Evolutionary conservation across 2,888 invertebrate genomes (phyloP), one percentile per base, ranked within the genome.

Genomic region (Epinotia brunnichana): DNA sequence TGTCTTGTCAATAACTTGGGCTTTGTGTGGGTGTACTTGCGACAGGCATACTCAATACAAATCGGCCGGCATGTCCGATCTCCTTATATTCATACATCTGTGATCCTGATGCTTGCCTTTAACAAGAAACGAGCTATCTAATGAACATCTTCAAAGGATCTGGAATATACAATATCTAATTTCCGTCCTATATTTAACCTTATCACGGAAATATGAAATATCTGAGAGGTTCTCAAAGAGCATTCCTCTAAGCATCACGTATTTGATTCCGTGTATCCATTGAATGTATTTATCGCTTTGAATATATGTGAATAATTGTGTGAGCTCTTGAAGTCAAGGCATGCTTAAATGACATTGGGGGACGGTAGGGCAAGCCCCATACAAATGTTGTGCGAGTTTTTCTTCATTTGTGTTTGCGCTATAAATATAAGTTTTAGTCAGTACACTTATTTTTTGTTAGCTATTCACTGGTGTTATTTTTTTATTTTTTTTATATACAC

Each of bases 191-290:
- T 56, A 53, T 62, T 68, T 48, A 24, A 68, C 67, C 67, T 67
- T 67, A 56, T 48, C 48, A 35, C 24, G 48, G 35, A 72, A 35
- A 68, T 72, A 62, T 51, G 72, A 68, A 62, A 56, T 53, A 51
- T 48, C 54, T 72, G 29, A 56, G 5, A 48, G 5, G 24, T 41
- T 44, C 60, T 39, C 39, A 61, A 72, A 72, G 66, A 60, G 54
- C 54, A 17, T 67, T 61, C 57, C 41, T 57, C 41, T 57, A 2
- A 39, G 54, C 24, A n/a, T 63, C 67, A 68, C 69, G 69, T 69
- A 51, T 39, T 39, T 35, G 0, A 35, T 35, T 13, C 15, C 24
- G 53, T 24, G 60, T 61, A 69, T 53, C 53, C 61, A 54, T 54
- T 61, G 61, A 41, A 53, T 61, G 41, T 41, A 54, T 41, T 51